Conservation (phyloP, 2,797 vertebrate species). For the Sus cebifrons region DNA sequence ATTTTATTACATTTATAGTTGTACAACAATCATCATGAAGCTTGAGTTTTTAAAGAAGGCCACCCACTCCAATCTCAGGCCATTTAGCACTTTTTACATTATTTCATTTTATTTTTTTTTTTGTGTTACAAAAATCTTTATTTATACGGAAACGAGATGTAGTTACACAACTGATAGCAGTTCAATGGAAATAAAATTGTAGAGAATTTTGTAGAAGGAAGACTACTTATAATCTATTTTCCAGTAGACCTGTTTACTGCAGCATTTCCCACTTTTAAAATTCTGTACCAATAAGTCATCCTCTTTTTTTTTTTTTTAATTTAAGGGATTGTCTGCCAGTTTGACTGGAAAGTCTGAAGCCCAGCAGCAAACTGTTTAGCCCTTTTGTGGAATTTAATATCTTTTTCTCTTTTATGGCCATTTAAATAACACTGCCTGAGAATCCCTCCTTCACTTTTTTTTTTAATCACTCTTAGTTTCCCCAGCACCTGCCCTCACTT, state of each 20-base stretch:
- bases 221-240: not conserved
- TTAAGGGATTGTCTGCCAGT: not conserved
- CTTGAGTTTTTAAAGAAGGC: not conserved
- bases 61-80: not conserved
- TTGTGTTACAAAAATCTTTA: not conserved
- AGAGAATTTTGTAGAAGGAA: not conserved
- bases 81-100: not conserved
- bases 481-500: not conserved
- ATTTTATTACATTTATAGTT: no score
- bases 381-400: conserved; percentile 22
- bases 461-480: not conserved
- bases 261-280: conserved; percentile 38
- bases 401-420: conserved; percentile 33
- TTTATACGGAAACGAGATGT: conserved; percentile 12
- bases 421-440: not conserved
- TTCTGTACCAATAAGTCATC: not conserved
- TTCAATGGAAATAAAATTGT: conserved; percentile 57
- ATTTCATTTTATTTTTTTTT: not conserved
- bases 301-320: not conserved
- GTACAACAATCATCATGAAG: no score
- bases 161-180: not conserved
- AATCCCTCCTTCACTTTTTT: not conserved
- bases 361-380: not conserved
- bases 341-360: not conserved
- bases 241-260: not conserved